Conservation (phyloP, 1,140 invertebrate species). For the Drosophila equinoxialis region DNA sequence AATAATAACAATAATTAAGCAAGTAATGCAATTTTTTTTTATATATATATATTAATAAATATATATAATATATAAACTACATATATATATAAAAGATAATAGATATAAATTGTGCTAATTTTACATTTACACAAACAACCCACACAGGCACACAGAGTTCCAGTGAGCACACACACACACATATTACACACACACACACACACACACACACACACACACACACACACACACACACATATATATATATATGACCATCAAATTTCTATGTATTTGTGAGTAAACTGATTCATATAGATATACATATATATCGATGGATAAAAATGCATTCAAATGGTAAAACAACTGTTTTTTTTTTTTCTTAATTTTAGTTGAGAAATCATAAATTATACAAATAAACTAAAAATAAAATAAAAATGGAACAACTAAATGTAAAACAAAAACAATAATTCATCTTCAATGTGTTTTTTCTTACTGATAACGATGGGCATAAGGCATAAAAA, state of each 20-base stretch:
- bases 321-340: conserved; percentile 37
- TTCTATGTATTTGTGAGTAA: conserved; percentile 70
- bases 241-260: conserved; percentile 49
- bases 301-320: conserved; percentile 29
- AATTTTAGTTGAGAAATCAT: conserved; percentile 58
- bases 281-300: conserved; percentile 38
- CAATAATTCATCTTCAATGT: conserved; percentile 1
- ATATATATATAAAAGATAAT: too few species aligned
- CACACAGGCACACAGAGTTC: conserved; percentile 28
- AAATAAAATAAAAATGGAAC: conserved; percentile 47
- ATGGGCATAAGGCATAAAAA: too few species aligned
- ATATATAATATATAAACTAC: conserved; percentile 24
- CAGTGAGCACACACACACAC: conserved; percentile 23
- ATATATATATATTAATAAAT: neutral
- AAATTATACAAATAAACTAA: conserved; percentile 69
- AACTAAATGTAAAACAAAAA: conserved; percentile 35
- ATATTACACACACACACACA: too few species aligned
- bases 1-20: conserved; percentile 39
- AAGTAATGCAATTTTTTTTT: conserved; percentile 59
- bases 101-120: conserved; percentile 63
- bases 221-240: conserved; percentile 28
- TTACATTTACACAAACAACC: conserved; percentile 55
- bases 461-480: conserved; percentile 4
- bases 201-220: conserved; percentile 29
- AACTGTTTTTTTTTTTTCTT: conserved; percentile 41